Evolutionary conservation across 2,888 invertebrate species (phyloP), one percentile per base, ranked within the genome.

Genomic region (Oscheius sp.): DNA sequence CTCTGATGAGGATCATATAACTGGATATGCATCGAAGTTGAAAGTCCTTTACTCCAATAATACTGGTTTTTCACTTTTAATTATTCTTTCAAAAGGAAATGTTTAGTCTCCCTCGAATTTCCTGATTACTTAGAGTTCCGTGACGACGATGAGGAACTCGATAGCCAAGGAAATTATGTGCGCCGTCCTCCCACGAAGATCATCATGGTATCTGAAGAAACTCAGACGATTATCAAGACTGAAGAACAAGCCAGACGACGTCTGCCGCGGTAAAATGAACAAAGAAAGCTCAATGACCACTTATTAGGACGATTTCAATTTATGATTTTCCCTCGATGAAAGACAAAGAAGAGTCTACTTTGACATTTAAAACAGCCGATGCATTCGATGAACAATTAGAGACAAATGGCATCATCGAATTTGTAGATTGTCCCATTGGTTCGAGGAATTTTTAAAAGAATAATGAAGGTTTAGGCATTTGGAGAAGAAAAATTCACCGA

Each of bases 21-120:
- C 72, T 17, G 74, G 73, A 2, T 34, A 73, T 52, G 73, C 74
- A 3, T 27, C 72, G 55, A 29, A 69, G 71, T 12, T 76, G n/a
- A 31, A 70, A 45, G 68, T 76, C 15, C 69, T 71, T 20, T 76
- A 76, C 65, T 74, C 73, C 34, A 76, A 76, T 52, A 72, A 76
- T 29, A 71, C 76, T 20, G 74, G 76, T 69, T 23, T 10, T 37
- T 52, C 10, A 8, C 6, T 23, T 15, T 25, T 17, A 10, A 25
- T 8, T 46, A 15, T 10, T 23, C 27, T 34, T 15, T 33, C n/a
- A 4, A 15, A n/a, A 2, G n/a, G 17, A 4, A 15, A 29, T 10
- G 42, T 74, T 50, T 53, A 75, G 75, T 67, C 2, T 72, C 71
- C 48, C 65, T 75, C 0, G 69, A 77, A 52, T 46, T 77, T 45